These are phyloP conservation scores for Polypterus bichir DNA, from an alignment of 2,113 vertebrate species.

Conservation along the genomic window DNA sequence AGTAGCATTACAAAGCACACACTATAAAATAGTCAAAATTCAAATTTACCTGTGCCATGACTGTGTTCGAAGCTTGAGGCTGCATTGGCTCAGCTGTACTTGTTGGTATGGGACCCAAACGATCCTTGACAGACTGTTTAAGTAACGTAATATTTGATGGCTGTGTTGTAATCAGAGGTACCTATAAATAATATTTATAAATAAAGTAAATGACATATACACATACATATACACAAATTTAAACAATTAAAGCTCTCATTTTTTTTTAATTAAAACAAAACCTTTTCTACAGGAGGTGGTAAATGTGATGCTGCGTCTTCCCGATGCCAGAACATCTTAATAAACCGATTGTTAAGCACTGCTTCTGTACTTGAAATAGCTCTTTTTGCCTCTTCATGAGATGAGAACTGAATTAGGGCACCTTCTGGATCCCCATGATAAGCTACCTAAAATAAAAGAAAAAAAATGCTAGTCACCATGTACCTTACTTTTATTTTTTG, in stretches of 20 bases:
- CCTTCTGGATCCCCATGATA: constrained; percentile 85
- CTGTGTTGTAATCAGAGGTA: constrained; percentile 45
- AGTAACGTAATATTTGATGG: constrained; percentile 53
- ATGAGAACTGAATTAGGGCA: constrained; percentile 88
- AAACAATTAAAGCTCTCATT: not conserved
- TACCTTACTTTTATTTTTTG: not conserved
- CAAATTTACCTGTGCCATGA: constrained; percentile 57
- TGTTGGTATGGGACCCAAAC: constrained; percentile 73
- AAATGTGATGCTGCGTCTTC: constrained; percentile 52
- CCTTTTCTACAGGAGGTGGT: constrained; percentile 41
- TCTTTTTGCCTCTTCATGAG: constrained; percentile 76
- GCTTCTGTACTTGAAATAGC: constrained; percentile 92
- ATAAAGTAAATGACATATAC: not conserved
- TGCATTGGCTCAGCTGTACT: constrained; percentile 63
- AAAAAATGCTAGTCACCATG: not conserved
- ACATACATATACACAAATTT: too few relatives aligned
- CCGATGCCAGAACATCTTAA: constrained; percentile 85
- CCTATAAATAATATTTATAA: constrained; percentile 32
- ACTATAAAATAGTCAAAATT: not conserved
- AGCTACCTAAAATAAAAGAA: constrained; percentile 60
- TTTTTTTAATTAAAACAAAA: constrained; percentile 16
- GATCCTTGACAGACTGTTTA: constrained; percentile 91
- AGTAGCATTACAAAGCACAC: too few relatives aligned
- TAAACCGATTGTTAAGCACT: constrained; percentile 90
- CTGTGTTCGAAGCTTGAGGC: constrained; percentile 50